These are phyloP conservation scores for Hecatera dysodea DNA, from an alignment of 2,888 invertebrate genomes.

Conservation along the genomic window DNA sequence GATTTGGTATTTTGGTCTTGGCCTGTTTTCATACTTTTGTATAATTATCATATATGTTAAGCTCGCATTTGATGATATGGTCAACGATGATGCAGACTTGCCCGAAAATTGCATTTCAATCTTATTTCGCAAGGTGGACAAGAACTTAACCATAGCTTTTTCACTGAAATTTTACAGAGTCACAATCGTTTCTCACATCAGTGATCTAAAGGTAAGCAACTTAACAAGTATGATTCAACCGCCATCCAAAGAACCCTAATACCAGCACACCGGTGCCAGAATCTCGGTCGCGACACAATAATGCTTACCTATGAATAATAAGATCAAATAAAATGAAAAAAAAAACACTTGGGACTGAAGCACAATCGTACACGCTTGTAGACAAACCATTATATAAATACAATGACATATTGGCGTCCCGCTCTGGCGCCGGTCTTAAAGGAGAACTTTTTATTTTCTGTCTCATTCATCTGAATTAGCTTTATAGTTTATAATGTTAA, in stretches of 20 bases:
- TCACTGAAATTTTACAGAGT: background rate
- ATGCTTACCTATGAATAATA: conserved; percentile 89
- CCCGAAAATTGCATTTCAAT: background rate
- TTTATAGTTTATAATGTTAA: conserved; percentile 77
- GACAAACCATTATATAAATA: conserved; percentile 87
- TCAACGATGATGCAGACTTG: background rate
- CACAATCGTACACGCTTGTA: conserved; percentile 87
- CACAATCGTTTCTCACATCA: conserved; percentile 12
- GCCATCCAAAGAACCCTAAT: conserved; percentile 66
- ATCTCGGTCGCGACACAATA: conserved; percentile 79
- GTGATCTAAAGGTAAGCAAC: background rate
- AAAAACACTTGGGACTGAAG: conserved; percentile 80
- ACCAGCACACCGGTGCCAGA: conserved; percentile 68
- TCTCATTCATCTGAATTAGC: conserved; percentile 79
- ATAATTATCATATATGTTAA: too few species aligned
- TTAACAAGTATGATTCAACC: conserved; percentile 20
- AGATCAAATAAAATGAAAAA: conserved; percentile 80
- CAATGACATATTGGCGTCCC: conserved; percentile 81
- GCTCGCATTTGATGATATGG: background rate
- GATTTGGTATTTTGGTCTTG: background rate
- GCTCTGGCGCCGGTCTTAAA: conserved; percentile 72
- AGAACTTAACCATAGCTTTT: background rate
- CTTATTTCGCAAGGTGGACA: background rate
- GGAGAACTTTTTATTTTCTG: conserved; percentile 68
- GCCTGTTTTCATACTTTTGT: background rate